Conservation (phyloP, 1,140 invertebrate species). For the Fopius arisanus region DNA sequence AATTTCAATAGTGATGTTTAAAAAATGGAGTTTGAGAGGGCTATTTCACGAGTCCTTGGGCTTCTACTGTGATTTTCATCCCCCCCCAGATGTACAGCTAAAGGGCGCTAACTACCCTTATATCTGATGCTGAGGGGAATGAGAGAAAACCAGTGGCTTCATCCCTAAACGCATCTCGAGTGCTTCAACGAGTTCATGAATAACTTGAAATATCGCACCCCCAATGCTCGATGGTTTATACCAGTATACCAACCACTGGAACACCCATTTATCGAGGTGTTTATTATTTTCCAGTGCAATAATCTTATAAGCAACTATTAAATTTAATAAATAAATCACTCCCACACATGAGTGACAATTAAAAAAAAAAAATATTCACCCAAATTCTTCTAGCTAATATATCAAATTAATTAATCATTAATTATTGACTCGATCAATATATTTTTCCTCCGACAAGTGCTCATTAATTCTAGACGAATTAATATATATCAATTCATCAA, state of each 20-base stretch:
- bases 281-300: not conserved
- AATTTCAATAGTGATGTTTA: not conserved
- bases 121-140: conserved; percentile 46
- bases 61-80: conserved; percentile 57
- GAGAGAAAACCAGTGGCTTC: conserved; percentile 28
- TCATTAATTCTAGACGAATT: no score
- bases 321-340: no score
- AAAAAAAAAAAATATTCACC: no score
- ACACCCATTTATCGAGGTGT: not conserved
- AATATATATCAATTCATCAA: no score
- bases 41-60: conserved; percentile 62
- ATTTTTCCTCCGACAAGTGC: no score
- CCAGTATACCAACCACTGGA: not conserved
- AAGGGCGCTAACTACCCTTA: conserved; percentile 58
- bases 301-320: not conserved
- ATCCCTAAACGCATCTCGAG: conserved; percentile 61
- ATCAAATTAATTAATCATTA: not conserved
- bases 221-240: conserved; percentile 6
- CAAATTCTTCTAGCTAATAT: no score
- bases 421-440: not conserved
- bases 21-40: conserved; percentile 46
- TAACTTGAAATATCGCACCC: conserved; percentile 52
- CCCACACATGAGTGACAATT: no score
- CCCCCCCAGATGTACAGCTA: conserved; percentile 40
- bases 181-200: conserved; percentile 66